Evolutionary conservation across 2,113 vertebrate species (phyloP).

Genomic region (Apeltes quadracus): DNA sequence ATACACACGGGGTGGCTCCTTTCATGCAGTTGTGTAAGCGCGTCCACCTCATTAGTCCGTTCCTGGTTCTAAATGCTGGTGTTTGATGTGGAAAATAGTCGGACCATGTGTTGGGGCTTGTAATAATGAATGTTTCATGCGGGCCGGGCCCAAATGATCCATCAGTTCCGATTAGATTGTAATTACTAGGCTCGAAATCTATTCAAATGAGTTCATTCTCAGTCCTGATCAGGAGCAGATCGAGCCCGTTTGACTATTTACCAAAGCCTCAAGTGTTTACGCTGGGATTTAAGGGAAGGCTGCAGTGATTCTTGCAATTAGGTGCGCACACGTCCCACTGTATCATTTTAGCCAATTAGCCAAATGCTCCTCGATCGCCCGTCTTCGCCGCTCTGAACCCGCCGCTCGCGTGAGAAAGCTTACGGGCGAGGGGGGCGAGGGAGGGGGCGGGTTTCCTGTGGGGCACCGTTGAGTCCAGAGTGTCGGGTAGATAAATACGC

Average conservation of each 20-base stretch:
- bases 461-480: constrained; percentile 34
- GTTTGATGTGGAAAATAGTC: constrained; percentile 73
- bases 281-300: constrained; percentile 50
- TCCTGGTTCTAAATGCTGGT: constrained; percentile 55
- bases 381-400: background rate
- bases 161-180: constrained; percentile 76
- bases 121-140: constrained; percentile 77
- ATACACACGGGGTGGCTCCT: constrained; percentile 13
- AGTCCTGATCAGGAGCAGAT: constrained; percentile 57
- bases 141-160: constrained; percentile 74
- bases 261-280: constrained; percentile 54
- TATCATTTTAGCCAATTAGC: constrained; percentile 60
- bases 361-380: constrained; percentile 21
- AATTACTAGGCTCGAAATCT: constrained; percentile 69
- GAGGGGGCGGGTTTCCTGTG: constrained; percentile 4
- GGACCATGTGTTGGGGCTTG: constrained; percentile 66
- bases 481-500: constrained; percentile 60
- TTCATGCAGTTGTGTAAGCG: constrained; percentile 47
- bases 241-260: constrained; percentile 49
- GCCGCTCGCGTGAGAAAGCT: constrained; percentile 4
- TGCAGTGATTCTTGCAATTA: constrained; percentile 40
- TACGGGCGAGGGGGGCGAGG: background rate
- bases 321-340: constrained; percentile 37
- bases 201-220: constrained; percentile 76
- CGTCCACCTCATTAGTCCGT: constrained; percentile 58